These are phyloP conservation scores for Eupeodes luniger DNA, from an alignment of 2,888 invertebrate genomes.

Conservation along the genomic window DNA sequence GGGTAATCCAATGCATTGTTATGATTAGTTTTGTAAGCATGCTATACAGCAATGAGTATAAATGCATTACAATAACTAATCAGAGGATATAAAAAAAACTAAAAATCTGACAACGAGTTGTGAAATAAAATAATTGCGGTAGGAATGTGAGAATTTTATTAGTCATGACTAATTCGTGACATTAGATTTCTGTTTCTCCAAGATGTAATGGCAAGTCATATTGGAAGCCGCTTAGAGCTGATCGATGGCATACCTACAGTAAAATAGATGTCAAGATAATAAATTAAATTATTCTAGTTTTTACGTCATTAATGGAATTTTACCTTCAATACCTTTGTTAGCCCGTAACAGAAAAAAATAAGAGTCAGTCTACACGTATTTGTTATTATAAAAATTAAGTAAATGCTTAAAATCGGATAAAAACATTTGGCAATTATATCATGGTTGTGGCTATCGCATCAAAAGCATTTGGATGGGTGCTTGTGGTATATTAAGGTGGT, in stretches of 20 bases:
- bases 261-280: background rate
- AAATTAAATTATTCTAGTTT: background rate
- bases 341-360: too few relatives aligned
- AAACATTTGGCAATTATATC: background rate
- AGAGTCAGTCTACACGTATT: background rate
- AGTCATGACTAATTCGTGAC: background rate
- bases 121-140: constrained; percentile 4
- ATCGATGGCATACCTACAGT: background rate
- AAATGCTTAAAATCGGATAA: background rate
- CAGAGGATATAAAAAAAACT: background rate
- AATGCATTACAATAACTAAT: background rate
- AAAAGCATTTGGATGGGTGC: background rate
- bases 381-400: background rate
- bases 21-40: background rate
- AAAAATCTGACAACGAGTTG: background rate
- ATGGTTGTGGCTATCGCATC: background rate
- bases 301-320: background rate
- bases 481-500: too few relatives aligned
- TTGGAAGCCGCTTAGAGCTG: background rate
- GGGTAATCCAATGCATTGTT: background rate
- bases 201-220: background rate
- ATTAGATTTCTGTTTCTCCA: background rate
- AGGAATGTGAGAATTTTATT: background rate
- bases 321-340: background rate
- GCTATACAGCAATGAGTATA: background rate